Conservation (phyloP, 92 coral and sea anemone species). For the Muricea muricata region DNA sequence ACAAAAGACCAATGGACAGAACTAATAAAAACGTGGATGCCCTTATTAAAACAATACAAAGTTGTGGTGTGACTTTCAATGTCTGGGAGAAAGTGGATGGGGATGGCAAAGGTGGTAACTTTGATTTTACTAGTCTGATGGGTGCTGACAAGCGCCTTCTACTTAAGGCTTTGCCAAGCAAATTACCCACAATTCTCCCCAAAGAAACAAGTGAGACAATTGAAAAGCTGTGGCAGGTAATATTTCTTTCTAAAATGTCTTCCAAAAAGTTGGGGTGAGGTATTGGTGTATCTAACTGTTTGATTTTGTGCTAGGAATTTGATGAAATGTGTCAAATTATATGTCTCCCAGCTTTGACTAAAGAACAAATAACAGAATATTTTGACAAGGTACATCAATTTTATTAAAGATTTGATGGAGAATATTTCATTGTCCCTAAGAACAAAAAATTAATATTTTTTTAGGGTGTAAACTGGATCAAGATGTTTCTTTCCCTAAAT, state of each 20-base stretch:
- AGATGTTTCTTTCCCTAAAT: background rate
- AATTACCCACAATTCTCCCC: constrained; percentile 48
- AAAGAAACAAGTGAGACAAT: constrained; percentile 62
- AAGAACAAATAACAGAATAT: constrained; percentile 34
- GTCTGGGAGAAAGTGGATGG: constrained; percentile 71
- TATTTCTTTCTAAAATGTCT: too few species aligned
- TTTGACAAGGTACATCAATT: constrained; percentile 28
- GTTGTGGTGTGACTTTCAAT: constrained; percentile 68
- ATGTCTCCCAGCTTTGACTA: constrained; percentile 40
- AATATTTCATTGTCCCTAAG: too few species aligned
- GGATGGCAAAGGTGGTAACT: constrained; percentile 58
- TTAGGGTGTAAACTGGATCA: background rate
- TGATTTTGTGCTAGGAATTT: constrained; percentile 43
- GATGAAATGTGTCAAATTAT: constrained; percentile 51
- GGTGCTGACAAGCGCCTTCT: constrained; percentile 63
- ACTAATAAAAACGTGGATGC: constrained; percentile 40
- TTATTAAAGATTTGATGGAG: too few species aligned
- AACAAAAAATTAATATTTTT: background rate
- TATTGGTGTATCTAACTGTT: too few species aligned
- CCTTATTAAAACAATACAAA: constrained; percentile 56
- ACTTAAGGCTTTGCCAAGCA: constrained; percentile 61
- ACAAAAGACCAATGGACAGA: constrained; percentile 55
- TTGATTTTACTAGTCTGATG: constrained; percentile 74
- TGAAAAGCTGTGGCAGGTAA: constrained; percentile 69
- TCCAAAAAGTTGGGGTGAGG: too few species aligned